Evolutionary conservation across 2,888 invertebrate species (phyloP), one percentile per base, ranked within the genome.

Genomic region (Atethmia centrago): DNA sequence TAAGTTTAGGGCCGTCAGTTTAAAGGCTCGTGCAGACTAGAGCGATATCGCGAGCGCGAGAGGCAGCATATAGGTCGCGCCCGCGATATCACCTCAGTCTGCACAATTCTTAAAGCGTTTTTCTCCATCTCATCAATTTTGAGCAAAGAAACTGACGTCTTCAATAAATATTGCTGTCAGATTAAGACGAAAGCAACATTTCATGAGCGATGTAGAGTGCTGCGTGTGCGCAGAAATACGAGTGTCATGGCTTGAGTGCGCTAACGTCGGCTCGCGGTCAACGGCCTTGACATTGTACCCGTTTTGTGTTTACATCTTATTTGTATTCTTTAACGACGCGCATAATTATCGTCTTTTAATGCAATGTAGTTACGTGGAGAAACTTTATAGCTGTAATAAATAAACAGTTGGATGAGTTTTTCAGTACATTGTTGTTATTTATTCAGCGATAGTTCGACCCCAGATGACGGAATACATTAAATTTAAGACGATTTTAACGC

Each of bases 241-340:
- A 71, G 53, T 76, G 82, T 85, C 77, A 77, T 64, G 71, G 76
- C 64, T 81, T 58, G 72, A 79, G 75, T 79, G 80, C 81, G 85
- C 82, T 80, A 83, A 80, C 78, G 76, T 78, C 83, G 77, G 68
- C 78, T 79, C 81, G 92, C 93, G 94, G 95, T 95, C 95, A 94
- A 89, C 92, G 90, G 92, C 95, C 93, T 94, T 95, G 95, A 95
- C 94, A 95, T 92, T 95, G 94, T 91, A 92, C 92, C 87, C 89
- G 91, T 92, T 92, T 90, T 85, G 80, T 90, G 89, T 91, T 92
- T 88, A 90, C 89, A 90, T 88, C 87, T 90, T 90, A 90, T 91
- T 93, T 88, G 89, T 90, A 90, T 91, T 91, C 90, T 88, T 85
- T 88, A 85, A 87, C 84, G 79, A 88, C 79, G 79, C 83, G 79